These are phyloP conservation scores for Stramonita haemastoma DNA, from an alignment of 2,888 invertebrate genomes.

Conservation along the genomic window DNA sequence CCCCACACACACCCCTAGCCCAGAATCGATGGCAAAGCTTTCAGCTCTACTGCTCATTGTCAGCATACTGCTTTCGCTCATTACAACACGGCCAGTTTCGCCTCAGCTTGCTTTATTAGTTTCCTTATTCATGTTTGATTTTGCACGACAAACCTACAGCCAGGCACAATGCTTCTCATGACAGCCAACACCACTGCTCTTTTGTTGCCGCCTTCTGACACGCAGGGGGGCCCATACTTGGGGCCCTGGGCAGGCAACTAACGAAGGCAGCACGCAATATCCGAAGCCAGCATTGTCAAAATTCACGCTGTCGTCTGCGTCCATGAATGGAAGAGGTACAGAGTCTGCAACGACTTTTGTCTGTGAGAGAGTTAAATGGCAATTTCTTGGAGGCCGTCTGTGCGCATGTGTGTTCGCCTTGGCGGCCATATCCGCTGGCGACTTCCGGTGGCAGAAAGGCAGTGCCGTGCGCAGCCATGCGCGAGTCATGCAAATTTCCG, in stretches of 20 bases:
- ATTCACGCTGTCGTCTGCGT: conserved; percentile 26
- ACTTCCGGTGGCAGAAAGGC: conserved; percentile 41
- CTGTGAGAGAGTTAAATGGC: conserved; percentile 37
- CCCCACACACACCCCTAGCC: not conserved
- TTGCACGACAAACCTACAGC: not conserved
- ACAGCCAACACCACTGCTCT: not conserved
- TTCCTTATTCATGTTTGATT: conserved; percentile 19
- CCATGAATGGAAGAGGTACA: not conserved
- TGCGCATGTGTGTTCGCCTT: conserved; percentile 37
- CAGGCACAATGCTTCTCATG: not conserved
- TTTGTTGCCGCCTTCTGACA: conserved; percentile 25
- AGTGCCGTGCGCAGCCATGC: conserved; percentile 38
- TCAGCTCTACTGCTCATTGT: not conserved
- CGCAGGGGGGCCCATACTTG: not conserved
- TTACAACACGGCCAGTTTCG: not conserved
- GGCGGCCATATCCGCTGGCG: conserved; percentile 28
- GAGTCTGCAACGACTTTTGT: conserved; percentile 30
- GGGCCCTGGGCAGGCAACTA: not conserved
- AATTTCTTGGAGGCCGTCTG: conserved; percentile 36
- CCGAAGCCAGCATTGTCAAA: conserved; percentile 30
- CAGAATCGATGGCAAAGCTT: not conserved
- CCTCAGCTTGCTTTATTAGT: conserved; percentile 9
- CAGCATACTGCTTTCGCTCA: not conserved
- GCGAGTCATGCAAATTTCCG: conserved; percentile 45
- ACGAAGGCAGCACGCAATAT: conserved; percentile 36